Base-by-base conservation (phyloP, 2,797 vertebrate genomes). In the Neomorphus geoffroyi region DNA sequence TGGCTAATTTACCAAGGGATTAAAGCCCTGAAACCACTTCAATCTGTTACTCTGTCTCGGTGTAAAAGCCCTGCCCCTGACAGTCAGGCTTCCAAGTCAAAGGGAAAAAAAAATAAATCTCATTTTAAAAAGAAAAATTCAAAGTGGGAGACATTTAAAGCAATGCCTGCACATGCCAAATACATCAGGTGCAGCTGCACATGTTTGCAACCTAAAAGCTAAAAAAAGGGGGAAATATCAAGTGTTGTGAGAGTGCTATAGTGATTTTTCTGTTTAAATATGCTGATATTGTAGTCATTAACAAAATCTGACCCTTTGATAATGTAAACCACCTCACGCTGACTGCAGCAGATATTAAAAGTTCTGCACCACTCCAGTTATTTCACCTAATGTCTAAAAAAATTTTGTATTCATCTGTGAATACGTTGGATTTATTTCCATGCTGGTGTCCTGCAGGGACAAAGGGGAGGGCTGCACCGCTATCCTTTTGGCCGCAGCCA, bases 1-100 rank as follows among this genome's bases (percentile, higher is more conserved):
- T 98, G 99, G 98, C 98, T 98, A 98, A 98, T 98, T 97, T 98
- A 98, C 97, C 97, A 98, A 96, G 98, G 98, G 98, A 99, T 98
- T 98, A 98, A 97, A 98, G 98, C 98, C 98, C 98, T 95, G 98
- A 98, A 98, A 98, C 97, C 96, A 92, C 97, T 97, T 96, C 98
- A 98, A 98, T 98, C 98, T 98, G 98, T 97, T 97, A 87, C 98
- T 97, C 90, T 95, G 97, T 96, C 97, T 98, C 93, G 6, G 91
- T 94, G 96, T 94, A 97, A 97, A 97, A 97, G 75, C 94, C 97
- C 94, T 97, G 97, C 95, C 97, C 97, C 97, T 83, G 97, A 85
- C 97, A 97, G 96, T 91, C 96, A 96, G 46, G 90, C 78, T 96
- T 93, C 84, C 93, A 94, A 96, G 97, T 97, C 97, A 97, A 97